Base-by-base conservation (phyloP, 2,797 vertebrate genomes). In the Hypotaenidia okinawae region DNA sequence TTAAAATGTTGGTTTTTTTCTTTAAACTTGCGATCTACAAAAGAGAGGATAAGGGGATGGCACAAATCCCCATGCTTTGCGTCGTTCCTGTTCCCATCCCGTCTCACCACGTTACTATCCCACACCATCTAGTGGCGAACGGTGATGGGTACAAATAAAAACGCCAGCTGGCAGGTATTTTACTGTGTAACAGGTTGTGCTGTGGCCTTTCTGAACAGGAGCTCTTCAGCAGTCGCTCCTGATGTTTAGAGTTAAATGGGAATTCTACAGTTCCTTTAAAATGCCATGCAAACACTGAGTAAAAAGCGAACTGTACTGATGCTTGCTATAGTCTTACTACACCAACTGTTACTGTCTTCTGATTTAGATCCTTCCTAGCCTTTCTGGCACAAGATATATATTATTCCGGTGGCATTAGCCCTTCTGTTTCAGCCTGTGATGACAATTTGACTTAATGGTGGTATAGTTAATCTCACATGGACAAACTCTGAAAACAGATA, bases 101-200 rank as follows among this genome's bases (percentile, higher is more conserved):
- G 16, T 25, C 15, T 70, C 28, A 30, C n/a, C 88, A 23, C 16
- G 15, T 86, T 88, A 16, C 49, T 51, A 30, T 28, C 49, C 90
- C 82, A 30, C 94, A 45, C 97, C 97, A 95, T 82, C 97, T 97
- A 93, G 96, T 94, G 97, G 97, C 5, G 10, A 68, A 64, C 54
- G 41, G 7, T 45, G n/a, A 45, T 51, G 24, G 32, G 52, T 25
- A 27, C 54, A 85, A 63, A 27, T 16, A 11, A 59, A 94, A 90
- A 32, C 10, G 5, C 47, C n/a, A 59, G 6, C 11, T n/a, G 41
- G 16, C n/a, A 1, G 24, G 43, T 35, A 13, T 9, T 69, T 13
- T 12, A 14, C n/a, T 45, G 11, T 79, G 13, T 39, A 6, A 35
- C 39, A 15, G 39, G 49, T 35, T 39, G 13, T 68, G 16, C 55